Evolutionary conservation across 1,140 invertebrate genomes (phyloP).

Genomic region (Bombyx mandarina): DNA sequence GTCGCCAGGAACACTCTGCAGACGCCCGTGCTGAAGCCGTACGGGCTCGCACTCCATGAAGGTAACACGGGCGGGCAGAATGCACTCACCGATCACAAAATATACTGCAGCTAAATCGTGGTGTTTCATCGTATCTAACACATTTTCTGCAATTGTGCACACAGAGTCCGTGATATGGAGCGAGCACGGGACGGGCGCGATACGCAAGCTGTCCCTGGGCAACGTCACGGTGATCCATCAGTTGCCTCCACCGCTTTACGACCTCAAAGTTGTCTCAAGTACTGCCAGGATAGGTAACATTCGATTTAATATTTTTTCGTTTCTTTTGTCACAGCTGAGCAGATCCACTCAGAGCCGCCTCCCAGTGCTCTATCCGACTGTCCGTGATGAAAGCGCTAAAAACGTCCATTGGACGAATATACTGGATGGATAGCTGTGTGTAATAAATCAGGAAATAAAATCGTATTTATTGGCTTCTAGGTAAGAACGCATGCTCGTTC

Average conservation of each 20-base stretch:
- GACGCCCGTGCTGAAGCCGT: constrained; percentile 75
- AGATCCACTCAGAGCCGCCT: background rate
- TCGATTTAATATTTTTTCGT: no score
- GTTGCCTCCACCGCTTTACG: constrained; percentile 74
- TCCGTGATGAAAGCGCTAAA: background rate
- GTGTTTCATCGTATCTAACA: background rate
- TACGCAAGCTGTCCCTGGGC: constrained; percentile 69
- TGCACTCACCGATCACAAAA: background rate
- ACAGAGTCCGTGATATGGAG: constrained; percentile 78
- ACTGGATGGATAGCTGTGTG: background rate
- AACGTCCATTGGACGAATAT: background rate
- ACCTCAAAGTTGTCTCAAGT: constrained; percentile 75
- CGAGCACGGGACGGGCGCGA: constrained; percentile 74
- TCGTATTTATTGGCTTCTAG: constrained; percentile 8
- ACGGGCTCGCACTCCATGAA: constrained; percentile 76
- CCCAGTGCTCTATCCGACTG: background rate
- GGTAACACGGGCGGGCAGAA: constrained; percentile 18
- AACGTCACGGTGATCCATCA: constrained; percentile 50
- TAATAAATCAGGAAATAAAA: no score
- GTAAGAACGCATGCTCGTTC: constrained; percentile 77
- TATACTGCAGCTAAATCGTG: background rate
- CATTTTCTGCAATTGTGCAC: background rate
- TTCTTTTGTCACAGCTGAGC: no score
- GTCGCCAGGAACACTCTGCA: constrained; percentile 74
- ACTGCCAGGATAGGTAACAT: constrained; percentile 56